phyloP scores from a whole-genome alignment of 2,888 invertebrate genomes.

The Hirudinaria manillensis region DNA sequence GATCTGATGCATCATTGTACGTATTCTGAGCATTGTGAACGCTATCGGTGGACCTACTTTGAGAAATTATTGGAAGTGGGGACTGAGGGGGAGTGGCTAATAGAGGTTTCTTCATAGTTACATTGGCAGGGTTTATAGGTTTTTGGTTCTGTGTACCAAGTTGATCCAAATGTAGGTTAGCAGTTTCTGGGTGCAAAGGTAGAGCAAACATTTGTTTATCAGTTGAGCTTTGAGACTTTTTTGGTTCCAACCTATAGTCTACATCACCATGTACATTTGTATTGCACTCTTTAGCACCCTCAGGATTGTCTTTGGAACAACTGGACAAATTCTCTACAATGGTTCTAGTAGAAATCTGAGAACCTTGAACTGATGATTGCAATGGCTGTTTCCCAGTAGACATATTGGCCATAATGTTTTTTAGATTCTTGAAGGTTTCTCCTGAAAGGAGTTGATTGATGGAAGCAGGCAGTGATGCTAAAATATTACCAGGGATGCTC shows the following conservation, averaged over 20 bases:
- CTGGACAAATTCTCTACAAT: neutral
- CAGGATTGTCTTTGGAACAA: neutral
- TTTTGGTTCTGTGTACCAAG: no score
- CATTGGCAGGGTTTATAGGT: neutral
- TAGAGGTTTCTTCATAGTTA: neutral
- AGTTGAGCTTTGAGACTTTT: no score
- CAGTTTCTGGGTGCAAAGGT: neutral
- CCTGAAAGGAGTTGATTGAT: constrained; percentile 33
- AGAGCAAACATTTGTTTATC: no score
- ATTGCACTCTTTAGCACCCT: neutral
- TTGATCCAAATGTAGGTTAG: no score
- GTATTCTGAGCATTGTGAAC: neutral
- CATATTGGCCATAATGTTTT: constrained; percentile 34
- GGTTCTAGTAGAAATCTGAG: neutral
- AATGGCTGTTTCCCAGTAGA: constrained; percentile 3
- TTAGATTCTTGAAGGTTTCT: constrained; percentile 33
- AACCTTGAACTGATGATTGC: neutral
- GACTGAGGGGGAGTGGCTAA: neutral
- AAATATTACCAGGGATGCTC: constrained; percentile 5
- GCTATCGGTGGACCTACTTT: neutral
- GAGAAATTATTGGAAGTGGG: neutral
- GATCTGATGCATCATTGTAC: neutral
- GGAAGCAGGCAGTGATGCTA: constrained; percentile 27
- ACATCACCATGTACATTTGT: constrained; percentile 10
- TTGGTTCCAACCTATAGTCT: neutral